These are phyloP conservation scores for Myotis daubentonii DNA, from an alignment of 2,797 vertebrate genomes.

Conservation along the genomic window DNA sequence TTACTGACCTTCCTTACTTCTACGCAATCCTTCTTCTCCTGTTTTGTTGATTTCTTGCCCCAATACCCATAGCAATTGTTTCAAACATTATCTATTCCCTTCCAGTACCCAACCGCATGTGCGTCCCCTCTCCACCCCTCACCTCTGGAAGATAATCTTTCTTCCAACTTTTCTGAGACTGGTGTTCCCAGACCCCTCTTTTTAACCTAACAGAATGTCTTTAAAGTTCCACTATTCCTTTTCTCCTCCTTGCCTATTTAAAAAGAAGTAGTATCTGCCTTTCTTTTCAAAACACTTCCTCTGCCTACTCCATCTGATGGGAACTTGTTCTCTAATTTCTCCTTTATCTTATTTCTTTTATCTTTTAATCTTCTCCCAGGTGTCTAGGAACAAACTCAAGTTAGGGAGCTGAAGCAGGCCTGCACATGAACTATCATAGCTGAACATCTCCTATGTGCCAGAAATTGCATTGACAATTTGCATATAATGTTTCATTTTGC, in stretches of 20 bases:
- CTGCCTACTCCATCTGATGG: neutral
- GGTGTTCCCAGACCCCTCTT: neutral
- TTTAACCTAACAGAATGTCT: constrained; percentile 3
- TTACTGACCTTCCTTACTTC: neutral
- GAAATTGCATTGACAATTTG: neutral
- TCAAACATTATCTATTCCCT: neutral
- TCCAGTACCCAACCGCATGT: neutral
- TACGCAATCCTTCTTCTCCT: neutral
- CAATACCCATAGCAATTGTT: neutral
- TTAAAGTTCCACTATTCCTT: constrained; percentile 16
- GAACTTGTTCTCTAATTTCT: constrained; percentile 20
- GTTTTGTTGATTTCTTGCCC: neutral
- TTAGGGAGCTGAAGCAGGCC: neutral
- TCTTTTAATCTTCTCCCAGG: neutral
- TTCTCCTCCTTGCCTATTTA: constrained; percentile 23
- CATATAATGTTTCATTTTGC: constrained; percentile 27
- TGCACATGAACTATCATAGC: neutral
- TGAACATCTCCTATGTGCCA: neutral
- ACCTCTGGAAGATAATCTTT: neutral
- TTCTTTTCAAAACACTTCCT: constrained; percentile 4
- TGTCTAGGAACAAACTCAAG: neutral
- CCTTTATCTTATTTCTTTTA: neutral
- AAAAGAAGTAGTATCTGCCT: neutral
- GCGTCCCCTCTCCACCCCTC: neutral
- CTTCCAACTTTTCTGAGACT: constrained; percentile 5